Evolutionary conservation across 2,797 vertebrate genomes (phyloP), one percentile per base, ranked within the genome.

Genomic region (Pseudochirops cupreus): DNA sequence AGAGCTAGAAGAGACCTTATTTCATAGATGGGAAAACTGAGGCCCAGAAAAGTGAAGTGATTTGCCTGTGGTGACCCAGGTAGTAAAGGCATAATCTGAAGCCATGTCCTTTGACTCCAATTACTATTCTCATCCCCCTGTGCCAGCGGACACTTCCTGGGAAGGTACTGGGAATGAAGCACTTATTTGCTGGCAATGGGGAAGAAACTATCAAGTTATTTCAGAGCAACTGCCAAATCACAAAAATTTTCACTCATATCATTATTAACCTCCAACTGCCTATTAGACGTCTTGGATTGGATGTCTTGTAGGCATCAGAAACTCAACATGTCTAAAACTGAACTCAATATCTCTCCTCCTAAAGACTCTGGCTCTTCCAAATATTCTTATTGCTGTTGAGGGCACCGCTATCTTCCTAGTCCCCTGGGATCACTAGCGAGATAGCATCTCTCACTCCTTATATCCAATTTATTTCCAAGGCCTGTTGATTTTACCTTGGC

Each of bases 251-350:
- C 82, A 46, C 28, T 91, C 29, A 55, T 92, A 54, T 95, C 67
- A 39, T 97, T 96, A 82, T 93, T 93, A 91, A 91, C 18, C 18
- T 94, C 87, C 92, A 93, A 89, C 95, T 93, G 96, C 94, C 92
- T 91, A 95, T 93, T 97, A 96, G 93, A 93, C 29, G 56, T 62
- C 55, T 93, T 91, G 91, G 55, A 89, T 90, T 94, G 54, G 74
- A 93, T 67, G 55, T 91, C 14, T 39, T 24, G 18, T 21, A 39
- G n/a, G 21, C 18, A 39, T 67, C 67, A 21, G 21, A 39, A 74
- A 74, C 10, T 39, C 33, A 67, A n/a, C 31, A 39, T 21, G 3
- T 39, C 18, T 18, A 39, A 74, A 39, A 39, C 18, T 7, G 18
- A 74, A 74, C n/a, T 74, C 67, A 39, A 18, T 39, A 74, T 39